phyloP scores from a whole-genome alignment of 2,888 invertebrate genomes.

The Drosophila paucipuncta region DNA sequence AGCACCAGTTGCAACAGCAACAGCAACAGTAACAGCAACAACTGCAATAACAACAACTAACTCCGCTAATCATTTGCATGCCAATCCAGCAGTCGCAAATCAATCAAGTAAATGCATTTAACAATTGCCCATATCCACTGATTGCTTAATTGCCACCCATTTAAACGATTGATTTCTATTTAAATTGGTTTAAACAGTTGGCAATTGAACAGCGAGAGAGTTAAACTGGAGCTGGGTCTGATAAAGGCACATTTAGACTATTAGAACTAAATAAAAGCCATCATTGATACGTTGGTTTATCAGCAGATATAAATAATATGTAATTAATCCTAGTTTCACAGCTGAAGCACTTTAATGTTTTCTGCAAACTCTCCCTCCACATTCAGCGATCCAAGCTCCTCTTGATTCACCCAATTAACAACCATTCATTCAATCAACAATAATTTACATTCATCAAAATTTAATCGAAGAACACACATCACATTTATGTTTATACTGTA shows the following conservation, averaged over 20 bases:
- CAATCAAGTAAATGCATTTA: constrained; percentile 63
- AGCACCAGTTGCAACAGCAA: constrained; percentile 23
- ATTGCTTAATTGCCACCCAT: constrained; percentile 24
- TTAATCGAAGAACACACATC: not conserved
- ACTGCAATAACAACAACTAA: constrained; percentile 41
- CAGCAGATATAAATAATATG: too few relatives aligned
- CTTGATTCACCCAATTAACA: not conserved
- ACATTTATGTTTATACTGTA: not conserved
- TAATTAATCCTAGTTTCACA: not conserved
- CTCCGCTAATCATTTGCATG: constrained; percentile 61
- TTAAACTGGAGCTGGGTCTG: not conserved
- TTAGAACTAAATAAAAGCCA: not conserved
- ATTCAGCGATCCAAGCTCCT: not conserved
- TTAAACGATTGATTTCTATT: constrained; percentile 25
- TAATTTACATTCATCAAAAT: not conserved
- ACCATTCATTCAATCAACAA: not conserved
- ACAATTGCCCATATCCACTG: constrained; percentile 26
- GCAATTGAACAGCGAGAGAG: constrained; percentile 10
- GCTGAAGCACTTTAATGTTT: not conserved
- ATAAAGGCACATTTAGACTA: not conserved
- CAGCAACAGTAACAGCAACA: constrained; percentile 15
- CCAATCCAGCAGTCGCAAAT: constrained; percentile 37
- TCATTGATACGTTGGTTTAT: not conserved
- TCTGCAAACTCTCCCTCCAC: not conserved
- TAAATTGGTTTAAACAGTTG: constrained; percentile 6